These are phyloP conservation scores for Pluvialis apricaria DNA, from an alignment of 2,113 vertebrate species.

Conservation along the genomic window DNA sequence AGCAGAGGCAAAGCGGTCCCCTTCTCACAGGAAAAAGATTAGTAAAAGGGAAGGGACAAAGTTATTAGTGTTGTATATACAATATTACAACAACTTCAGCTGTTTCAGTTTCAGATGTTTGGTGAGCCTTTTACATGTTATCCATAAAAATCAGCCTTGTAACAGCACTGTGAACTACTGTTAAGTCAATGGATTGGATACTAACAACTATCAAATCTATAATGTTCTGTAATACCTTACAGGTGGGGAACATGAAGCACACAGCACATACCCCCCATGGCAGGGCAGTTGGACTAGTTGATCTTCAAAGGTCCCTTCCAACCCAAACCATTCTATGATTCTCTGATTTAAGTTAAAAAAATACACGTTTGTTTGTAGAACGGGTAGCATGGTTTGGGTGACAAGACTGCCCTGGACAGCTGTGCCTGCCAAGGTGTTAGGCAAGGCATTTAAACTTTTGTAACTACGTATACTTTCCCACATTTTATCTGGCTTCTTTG, in stretches of 20 bases:
- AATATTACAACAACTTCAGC: background rate
- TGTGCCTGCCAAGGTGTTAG: background rate
- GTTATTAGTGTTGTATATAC: background rate
- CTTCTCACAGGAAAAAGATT: background rate
- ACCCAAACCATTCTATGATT: background rate
- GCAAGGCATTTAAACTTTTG: background rate
- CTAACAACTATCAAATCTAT: background rate
- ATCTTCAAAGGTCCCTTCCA: background rate
- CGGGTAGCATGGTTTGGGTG: background rate
- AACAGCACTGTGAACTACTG: background rate
- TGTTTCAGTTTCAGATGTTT: background rate
- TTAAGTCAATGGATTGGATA: background rate
- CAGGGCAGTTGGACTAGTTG: background rate
- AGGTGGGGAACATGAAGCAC: background rate
- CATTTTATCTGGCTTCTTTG: background rate
- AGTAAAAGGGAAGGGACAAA: background rate
- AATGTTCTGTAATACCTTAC: background rate
- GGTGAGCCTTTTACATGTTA: background rate
- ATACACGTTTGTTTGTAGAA: background rate
- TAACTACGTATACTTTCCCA: background rate
- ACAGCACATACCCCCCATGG: background rate
- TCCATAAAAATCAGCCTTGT: background rate
- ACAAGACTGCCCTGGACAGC: background rate
- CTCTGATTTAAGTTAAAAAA: background rate
- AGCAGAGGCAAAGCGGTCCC: background rate